phyloP scores from a whole-genome alignment of 2,797 vertebrate species.

The Esox masquinongy region DNA sequence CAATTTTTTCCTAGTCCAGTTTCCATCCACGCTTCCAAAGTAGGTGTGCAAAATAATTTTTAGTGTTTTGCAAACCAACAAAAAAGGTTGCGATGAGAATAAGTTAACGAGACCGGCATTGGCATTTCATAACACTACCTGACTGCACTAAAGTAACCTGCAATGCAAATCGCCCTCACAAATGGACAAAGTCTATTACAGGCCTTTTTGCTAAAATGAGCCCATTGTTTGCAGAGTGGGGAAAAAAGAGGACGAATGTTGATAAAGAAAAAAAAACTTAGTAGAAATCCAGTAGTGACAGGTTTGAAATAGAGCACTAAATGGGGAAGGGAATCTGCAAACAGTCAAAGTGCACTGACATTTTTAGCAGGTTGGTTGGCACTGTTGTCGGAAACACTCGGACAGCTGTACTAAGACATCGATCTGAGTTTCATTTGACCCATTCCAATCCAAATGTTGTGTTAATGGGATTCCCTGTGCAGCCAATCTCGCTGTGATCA shows the following conservation, averaged over 20 bases:
- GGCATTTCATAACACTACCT: not conserved
- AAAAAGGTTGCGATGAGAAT: no score
- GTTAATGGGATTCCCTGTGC: slow-evolving; percentile 19
- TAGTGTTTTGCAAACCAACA: no score
- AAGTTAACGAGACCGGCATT: no score
- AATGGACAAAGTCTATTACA: slow-evolving; percentile 41
- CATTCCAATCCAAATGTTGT: slow-evolving; percentile 30
- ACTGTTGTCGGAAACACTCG: slow-evolving; percentile 38
- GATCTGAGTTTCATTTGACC: slow-evolving; percentile 6
- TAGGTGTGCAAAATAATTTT: no score
- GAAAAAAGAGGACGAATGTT: slow-evolving; percentile 18
- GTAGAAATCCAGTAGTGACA: slow-evolving; percentile 2
- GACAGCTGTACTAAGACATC: not conserved
- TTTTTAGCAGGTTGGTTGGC: slow-evolving; percentile 30
- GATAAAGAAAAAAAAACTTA: slow-evolving; percentile 16
- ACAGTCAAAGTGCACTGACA: slow-evolving; percentile 48
- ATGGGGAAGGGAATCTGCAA: slow-evolving; percentile 47
- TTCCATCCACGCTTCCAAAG: no score
- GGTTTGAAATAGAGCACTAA: slow-evolving; percentile 25
- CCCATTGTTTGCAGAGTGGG: slow-evolving; percentile 29
- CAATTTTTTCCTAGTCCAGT: no score
- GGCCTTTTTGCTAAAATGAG: slow-evolving; percentile 14
- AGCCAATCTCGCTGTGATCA: no score
- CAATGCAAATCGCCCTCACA: slow-evolving; percentile 4
- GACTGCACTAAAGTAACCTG: slow-evolving; percentile 34